Evolutionary conservation across 2,888 invertebrate species (phyloP), one percentile per base, ranked within the genome.

Genomic region (Brachyptera putata): DNA sequence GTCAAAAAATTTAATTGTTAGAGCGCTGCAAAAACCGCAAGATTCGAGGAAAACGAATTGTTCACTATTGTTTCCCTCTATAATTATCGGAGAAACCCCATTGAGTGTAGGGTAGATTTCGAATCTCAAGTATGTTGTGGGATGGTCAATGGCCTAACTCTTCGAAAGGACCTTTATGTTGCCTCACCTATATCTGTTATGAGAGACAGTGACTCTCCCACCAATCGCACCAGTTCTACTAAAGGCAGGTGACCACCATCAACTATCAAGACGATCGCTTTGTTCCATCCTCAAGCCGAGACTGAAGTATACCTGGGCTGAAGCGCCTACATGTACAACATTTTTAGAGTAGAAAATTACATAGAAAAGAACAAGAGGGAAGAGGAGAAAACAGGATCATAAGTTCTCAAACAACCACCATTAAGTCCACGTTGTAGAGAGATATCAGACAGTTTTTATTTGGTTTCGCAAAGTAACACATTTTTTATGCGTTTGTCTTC

Each of bases 1-100:
- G 49, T 26, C 26, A 26, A 14, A 16, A n/a, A 24, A 30, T 50
- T 25, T n/a, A 26, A 50, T 25, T 25, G 49, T 22, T 34, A 3
- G 53, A 22, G 36, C 53, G 53, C 16, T 53, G 21, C 11, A 53
- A n/a, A 39, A 53, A 53, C 53, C 53, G 34, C 53, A 53, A 36
- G 53, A 53, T 36, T 14, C 24, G 16, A 50, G n/a, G n/a, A 25
- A 50, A 50, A 41, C n/a, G 21, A 49, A 26, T 25, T 30, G 49
- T 50, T 50, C 25, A 48, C 48, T 14, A 24, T 48, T 24, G 48
- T 24, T 48, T 48, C 48, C 25, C 49, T 50, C 49, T 25, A 50
- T 50, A 26, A 50, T 50, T 50, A 50, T 30, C 24, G 49, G n/a
- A n/a, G n/a, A n/a, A n/a, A n/a, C n/a, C n/a, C n/a, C n/a, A n/a